These are phyloP conservation scores for Drosophila equinoxialis DNA, from an alignment of 1,140 invertebrate species.

Conservation along the genomic window DNA sequence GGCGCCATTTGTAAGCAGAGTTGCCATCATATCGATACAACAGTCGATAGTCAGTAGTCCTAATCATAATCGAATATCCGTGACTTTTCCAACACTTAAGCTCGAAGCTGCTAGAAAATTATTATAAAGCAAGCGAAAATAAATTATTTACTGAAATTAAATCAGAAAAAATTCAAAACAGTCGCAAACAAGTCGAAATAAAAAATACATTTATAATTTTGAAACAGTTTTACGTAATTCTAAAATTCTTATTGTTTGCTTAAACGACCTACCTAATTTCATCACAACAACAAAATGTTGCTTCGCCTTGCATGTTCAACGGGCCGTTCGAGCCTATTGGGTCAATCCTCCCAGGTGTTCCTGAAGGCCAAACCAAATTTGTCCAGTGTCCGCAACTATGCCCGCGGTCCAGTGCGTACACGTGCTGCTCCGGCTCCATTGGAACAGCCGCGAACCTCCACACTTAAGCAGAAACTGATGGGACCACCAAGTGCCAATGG, in stretches of 20 bases:
- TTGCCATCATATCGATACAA: not conserved
- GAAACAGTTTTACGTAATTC: not conserved
- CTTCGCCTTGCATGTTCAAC: constrained; percentile 53
- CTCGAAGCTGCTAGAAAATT: constrained; percentile 29
- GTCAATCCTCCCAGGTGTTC: constrained; percentile 45
- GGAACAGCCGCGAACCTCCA: constrained; percentile 35
- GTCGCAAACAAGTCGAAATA: not conserved
- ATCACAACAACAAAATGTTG: constrained; percentile 68
- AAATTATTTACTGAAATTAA: not conserved
- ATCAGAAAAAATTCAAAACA: constrained; percentile 12
- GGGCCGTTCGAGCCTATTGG: constrained; percentile 45
- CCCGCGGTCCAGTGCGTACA: constrained; percentile 59
- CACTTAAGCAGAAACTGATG: constrained; percentile 78
- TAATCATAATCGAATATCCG: too few relatives aligned
- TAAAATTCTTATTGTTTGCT: not conserved
- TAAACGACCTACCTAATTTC: constrained; percentile 42
- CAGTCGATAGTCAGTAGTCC: not conserved
- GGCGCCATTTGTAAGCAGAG: not conserved
- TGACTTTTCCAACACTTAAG: too few relatives aligned
- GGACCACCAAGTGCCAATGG: constrained; percentile 77
- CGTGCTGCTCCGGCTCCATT: constrained; percentile 47
- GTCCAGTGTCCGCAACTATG: constrained; percentile 58
- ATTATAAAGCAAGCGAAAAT: constrained; percentile 22
- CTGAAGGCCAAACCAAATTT: constrained; percentile 48
- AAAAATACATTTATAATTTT: not conserved